phyloP scores from a whole-genome alignment of 1,140 invertebrate species.

The Drosophila navojoa region DNA sequence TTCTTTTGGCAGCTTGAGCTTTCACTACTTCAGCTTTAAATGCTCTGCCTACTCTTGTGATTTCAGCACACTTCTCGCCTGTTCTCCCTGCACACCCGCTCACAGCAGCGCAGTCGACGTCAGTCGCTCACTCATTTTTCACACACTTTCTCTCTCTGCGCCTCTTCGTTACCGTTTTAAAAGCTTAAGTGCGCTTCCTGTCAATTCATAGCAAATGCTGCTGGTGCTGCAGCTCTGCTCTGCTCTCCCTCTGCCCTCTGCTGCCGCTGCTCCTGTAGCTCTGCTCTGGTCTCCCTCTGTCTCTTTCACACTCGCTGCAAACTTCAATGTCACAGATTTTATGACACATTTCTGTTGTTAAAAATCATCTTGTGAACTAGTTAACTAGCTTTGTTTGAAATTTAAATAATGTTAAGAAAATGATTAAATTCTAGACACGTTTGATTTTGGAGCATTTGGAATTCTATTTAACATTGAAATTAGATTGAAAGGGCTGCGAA shows the following conservation, averaged over 20 bases:
- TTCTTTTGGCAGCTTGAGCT: slow-evolving; percentile 58
- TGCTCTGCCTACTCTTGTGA: slow-evolving; percentile 47
- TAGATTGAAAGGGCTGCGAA: slow-evolving; percentile 7
- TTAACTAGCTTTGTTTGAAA: too few species aligned
- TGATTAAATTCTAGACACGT: too few species aligned
- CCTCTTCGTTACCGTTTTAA: slow-evolving; percentile 31
- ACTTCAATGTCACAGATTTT: too few species aligned
- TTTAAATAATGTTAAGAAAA: too few species aligned
- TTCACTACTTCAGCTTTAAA: slow-evolving; percentile 62
- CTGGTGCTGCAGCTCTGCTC: too few species aligned
- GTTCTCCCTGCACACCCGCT: slow-evolving; percentile 20
- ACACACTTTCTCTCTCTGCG: background rate
- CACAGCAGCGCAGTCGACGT: slow-evolving; percentile 9
- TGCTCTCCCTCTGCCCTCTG: too few species aligned
- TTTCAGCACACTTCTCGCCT: slow-evolving; percentile 27
- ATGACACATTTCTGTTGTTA: too few species aligned
- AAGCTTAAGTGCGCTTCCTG: slow-evolving; percentile 65
- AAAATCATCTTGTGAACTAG: too few species aligned
- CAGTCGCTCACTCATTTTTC: slow-evolving; percentile 8
- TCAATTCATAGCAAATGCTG: slow-evolving; percentile 18
- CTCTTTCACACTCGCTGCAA: background rate
- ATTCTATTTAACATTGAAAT: background rate
- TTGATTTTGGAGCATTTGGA: background rate
- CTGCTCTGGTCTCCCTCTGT: too few species aligned
- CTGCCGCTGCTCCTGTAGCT: too few species aligned